Evolutionary conservation across 2,797 vertebrate genomes (phyloP), one percentile per base, ranked within the genome.

Genomic region (Graptemys geographica): DNA sequence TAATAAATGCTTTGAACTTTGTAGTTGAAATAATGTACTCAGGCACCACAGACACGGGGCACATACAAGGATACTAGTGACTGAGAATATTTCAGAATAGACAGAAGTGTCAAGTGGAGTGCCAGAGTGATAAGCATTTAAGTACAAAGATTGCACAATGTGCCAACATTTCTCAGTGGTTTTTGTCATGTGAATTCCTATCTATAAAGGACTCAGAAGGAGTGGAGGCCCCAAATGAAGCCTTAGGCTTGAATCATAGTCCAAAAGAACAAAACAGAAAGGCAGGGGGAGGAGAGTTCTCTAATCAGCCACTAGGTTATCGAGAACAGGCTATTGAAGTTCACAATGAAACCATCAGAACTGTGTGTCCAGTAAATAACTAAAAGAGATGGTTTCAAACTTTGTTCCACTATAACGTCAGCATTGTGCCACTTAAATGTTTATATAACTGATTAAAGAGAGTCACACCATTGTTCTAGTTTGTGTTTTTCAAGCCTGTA

Each of bases 1-100:
- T 89, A 95, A 95, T 94, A 94, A 81, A 83, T 1, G 28, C 51
- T 91, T 95, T 90, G 62, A 79, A 89, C 76, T 89, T 92, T 89
- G 72, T 94, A 92, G 89, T 72, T 53, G 33, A 72, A 90, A 69
- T 33, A 86, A 88, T 78, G 16, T 89, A 65, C 33, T 91, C 84
- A 25, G 41, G 18, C 87, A 90, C 28, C 13, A 28, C 23, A 84
- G 23, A 28, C 87, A 90, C 10, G 23, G 82, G 31, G 6, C n/a
- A 51, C 10, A 37, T 88, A 52, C 74, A 83, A 16, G 57, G 44
- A 3, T 81, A 10, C 15, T 15, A 23, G 25, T 23, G 1, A 72
- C 83, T 72, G 28, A 84, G 86, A 81, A 27, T 79, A 79, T 79
- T 91, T 94, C n/a, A 87, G 78, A 91, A 84, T 9, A 74, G 93